These are phyloP conservation scores for Rhinichthys osculus DNA, from an alignment of 2,797 vertebrate species.

Conservation along the genomic window DNA sequence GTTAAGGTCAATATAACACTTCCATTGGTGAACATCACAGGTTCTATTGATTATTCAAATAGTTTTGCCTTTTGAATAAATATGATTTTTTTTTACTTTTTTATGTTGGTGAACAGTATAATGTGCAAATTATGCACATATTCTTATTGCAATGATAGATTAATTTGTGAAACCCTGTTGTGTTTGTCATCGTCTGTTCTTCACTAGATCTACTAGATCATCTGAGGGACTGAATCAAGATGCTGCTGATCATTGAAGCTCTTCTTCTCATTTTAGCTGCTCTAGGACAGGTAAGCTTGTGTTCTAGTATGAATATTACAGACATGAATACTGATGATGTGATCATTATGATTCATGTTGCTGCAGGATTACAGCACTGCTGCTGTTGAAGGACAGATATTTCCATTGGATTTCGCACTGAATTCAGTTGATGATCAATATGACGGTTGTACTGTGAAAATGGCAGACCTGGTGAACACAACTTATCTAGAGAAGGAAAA, in stretches of 20 bases:
- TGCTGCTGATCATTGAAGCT: not conserved
- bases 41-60: not conserved
- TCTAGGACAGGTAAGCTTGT: not conserved
- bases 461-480: not conserved
- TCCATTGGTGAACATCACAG: not conserved
- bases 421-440: not conserved
- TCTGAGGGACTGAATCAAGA: slow-evolving; percentile 1
- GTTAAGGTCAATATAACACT: not conserved
- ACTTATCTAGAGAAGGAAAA: not conserved
- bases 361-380: not conserved
- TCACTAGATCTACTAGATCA: not conserved
- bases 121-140: too few relatives aligned
- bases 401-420: not conserved
- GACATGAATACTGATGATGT: not conserved
- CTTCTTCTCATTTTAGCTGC: not conserved
- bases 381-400: not conserved
- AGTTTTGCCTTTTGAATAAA: too few relatives aligned
- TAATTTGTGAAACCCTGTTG: not conserved
- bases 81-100: too few relatives aligned
- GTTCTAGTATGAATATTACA: not conserved
- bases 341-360: not conserved
- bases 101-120: not conserved
- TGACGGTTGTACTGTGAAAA: rapidly evolving
- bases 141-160: too few relatives aligned
- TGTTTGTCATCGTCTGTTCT: not conserved